Evolutionary conservation across 1,140 invertebrate species (phyloP).

Genomic region (Gerris buenoi): DNA sequence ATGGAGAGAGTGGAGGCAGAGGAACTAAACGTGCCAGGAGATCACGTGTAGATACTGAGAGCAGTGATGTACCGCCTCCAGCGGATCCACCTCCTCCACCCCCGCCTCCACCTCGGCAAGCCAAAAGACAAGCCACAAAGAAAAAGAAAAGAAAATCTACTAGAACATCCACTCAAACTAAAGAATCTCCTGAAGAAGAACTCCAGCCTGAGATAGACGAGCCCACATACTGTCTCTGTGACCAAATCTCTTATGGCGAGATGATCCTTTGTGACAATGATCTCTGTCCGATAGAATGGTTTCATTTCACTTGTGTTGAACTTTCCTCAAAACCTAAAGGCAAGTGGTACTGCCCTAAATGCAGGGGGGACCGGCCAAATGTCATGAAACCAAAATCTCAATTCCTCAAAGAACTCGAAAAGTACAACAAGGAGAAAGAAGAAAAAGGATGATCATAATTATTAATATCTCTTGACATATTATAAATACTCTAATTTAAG

Average conservation of each 20-base stretch:
- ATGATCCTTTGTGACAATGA: conserved; percentile 99
- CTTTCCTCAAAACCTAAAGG: conserved; percentile 95
- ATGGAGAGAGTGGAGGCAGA: not conserved
- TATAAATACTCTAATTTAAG: too few relatives aligned
- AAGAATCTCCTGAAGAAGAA: conserved; percentile 26
- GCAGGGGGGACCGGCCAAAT: conserved; percentile 77
- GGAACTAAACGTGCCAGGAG: not conserved
- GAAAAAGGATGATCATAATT: conserved; percentile 42
- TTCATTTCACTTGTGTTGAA: conserved; percentile 96
- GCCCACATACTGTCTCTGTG: conserved; percentile 92
- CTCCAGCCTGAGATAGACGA: conserved; percentile 84
- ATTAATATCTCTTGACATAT: too few relatives aligned
- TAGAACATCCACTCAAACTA: conserved; percentile 28
- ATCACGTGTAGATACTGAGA: not conserved
- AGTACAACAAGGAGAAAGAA: conserved; percentile 81
- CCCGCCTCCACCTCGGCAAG: conserved; percentile 30
- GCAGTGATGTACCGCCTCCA: not conserved
- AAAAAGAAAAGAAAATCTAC: conserved; percentile 40
- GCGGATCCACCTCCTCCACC: not conserved
- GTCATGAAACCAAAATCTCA: conserved; percentile 85
- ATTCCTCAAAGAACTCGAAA: conserved; percentile 74
- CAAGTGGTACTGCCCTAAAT: conserved; percentile 96
- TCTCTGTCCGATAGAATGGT: conserved; percentile 97
- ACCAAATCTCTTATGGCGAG: conserved; percentile 90
- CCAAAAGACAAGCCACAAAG: conserved; percentile 46